phyloP scores from a whole-genome alignment of 2,113 vertebrate species.

The Menura novaehollandiae region DNA sequence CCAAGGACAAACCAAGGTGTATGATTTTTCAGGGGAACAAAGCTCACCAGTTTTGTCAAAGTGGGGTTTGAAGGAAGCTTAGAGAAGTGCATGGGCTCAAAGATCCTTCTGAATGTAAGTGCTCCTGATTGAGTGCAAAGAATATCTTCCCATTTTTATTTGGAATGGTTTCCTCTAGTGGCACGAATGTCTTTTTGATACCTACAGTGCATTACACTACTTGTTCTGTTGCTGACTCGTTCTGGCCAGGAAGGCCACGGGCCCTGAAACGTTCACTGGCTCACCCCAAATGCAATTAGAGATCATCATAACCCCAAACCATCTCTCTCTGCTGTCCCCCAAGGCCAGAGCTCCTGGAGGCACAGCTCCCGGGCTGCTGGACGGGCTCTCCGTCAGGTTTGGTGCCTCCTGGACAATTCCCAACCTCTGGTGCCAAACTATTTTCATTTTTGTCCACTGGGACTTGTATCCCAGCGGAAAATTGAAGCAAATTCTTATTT shows the following conservation, averaged over 20 bases:
- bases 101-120: constrained; percentile 62
- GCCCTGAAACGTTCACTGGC: background rate
- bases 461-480: background rate
- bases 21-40: constrained; percentile 59
- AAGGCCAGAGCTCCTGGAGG: background rate
- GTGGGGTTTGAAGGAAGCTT: constrained; percentile 45
- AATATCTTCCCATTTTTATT: constrained; percentile 23
- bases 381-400: background rate
- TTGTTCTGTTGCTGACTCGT: constrained; percentile 35
- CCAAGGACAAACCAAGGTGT: constrained; percentile 59
- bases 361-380: background rate
- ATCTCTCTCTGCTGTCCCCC: background rate
- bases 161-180: constrained; percentile 53
- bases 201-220: constrained; percentile 69
- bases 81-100: constrained; percentile 48
- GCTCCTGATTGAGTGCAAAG: constrained; percentile 44
- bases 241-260: background rate
- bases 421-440: background rate
- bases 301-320: background rate
- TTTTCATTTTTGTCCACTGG: background rate
- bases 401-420: constrained; percentile 4
- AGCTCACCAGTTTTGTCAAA: constrained; percentile 11
- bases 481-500: background rate
- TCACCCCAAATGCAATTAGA: constrained; percentile 8
- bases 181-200: constrained; percentile 53